Evolutionary conservation across 2,797 vertebrate genomes (phyloP), one percentile per base, ranked within the genome.

Genomic region (Myripristis murdjan): DNA sequence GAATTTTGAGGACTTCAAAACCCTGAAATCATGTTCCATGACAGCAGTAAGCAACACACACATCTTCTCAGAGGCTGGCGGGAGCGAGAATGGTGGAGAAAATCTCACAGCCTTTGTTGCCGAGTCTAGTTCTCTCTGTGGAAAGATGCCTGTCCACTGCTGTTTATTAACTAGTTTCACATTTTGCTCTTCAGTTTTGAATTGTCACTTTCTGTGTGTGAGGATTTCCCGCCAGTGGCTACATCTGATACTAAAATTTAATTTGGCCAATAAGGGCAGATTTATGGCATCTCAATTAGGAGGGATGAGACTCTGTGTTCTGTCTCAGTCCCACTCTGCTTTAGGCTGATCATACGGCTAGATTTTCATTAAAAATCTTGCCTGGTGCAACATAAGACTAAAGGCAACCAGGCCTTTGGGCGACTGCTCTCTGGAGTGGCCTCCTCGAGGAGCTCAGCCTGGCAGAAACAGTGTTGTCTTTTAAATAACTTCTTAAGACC

Each of bases 361-460:
- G 46, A 41, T 70, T 72, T 82, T 72, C 56, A 62, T 64, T 54
- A 62, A 20, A 20, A 20, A 20, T 20, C 20, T 20, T 20, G 20
- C 1, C 20, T 20, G 20, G 20, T 20, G 28, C 28, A 28, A 28
- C 28, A 53, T 33, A 64, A 56, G 43, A 71, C 48, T 73, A 65
- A 76, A 73, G 74, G 81, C 56, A 77, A 86, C 57, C 8, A 73
- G 63, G 82, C 73, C 86, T 88, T 69, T 85, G 82, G 82, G 75
- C 71, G 66, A 52, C n/a, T 14, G 48, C 20, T 37, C 49, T 70
- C 51, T 59, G 53, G 22, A 60, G 52, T 48, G 8, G 54, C 56
- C 75, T 72, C 59, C 62, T 79, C 3, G 1, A 66, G 61, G 67
- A 74, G 49, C 78, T 79, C 67, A 70, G 55, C 37, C 68, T 56